Percentiles rank a stretch among this genome's conserved stretches.
Evolutionary conservation across 2,888 invertebrate genomes (phyloP).

Genomic region (Entomobrya multifasciata): DNA sequence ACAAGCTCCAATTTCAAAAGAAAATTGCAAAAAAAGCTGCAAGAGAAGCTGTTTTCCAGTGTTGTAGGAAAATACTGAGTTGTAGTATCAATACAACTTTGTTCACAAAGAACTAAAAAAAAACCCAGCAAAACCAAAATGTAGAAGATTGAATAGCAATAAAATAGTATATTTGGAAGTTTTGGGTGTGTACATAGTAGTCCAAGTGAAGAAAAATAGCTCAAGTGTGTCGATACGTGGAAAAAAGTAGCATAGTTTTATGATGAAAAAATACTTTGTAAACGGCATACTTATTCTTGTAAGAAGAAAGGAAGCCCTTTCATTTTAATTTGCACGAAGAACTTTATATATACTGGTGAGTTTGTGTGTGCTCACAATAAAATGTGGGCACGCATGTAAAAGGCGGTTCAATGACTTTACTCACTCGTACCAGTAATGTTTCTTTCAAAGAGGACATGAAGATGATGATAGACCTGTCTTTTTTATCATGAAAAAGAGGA

Average conservation of each 20-base stretch:
- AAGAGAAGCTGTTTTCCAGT: background rate
- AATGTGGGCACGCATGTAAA: background rate
- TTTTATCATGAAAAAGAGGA: background rate
- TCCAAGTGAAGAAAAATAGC: background rate
- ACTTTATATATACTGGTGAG: no score
- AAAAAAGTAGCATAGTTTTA: conserved; percentile 45
- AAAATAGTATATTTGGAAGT: conserved; percentile 7
- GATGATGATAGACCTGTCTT: conserved; percentile 21
- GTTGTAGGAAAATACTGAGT: background rate
- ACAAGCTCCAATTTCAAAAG: conserved; percentile 48
- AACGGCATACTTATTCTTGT: background rate
- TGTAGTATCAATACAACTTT: background rate
- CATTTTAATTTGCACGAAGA: background rate
- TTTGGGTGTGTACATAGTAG: background rate
- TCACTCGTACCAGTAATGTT: no score
- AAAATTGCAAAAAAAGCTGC: conserved; percentile 18
- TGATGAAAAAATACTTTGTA: conserved; percentile 43
- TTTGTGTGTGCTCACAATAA: no score
- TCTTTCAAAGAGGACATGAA: no score
- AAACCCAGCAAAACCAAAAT: conserved; percentile 18
- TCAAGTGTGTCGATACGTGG: background rate
- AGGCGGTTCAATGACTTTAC: conserved; percentile 31
- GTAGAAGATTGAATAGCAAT: conserved; percentile 40
- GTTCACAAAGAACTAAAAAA: no score
- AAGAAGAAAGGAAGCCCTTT: conserved; percentile 8